Evolutionary conservation across 2,113 vertebrate species (phyloP).

Genomic region (Willisornis vidua): DNA sequence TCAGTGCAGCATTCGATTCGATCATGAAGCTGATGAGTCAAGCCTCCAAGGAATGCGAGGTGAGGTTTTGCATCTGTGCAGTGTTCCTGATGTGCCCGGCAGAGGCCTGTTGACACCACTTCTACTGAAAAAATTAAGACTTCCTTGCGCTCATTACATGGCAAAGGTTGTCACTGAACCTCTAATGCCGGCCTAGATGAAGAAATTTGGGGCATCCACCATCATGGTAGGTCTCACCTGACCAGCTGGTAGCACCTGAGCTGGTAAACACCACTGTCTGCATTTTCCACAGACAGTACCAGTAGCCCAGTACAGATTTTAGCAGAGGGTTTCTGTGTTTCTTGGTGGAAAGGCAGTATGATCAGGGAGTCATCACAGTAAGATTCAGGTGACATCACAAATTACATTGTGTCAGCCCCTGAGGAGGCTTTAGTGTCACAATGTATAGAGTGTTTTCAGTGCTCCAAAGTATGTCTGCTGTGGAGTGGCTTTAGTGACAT

Average conservation of each 20-base stretch:
- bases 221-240: not conserved
- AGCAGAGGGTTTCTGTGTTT: not conserved
- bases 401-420: not conserved
- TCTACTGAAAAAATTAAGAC: not conserved
- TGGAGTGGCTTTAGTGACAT: not conserved
- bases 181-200: fast-evolving
- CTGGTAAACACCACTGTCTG: not conserved
- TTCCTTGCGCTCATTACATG: fast-evolving
- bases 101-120: not conserved
- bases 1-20: conserved; percentile 80
- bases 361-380: not conserved
- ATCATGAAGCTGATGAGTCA: conserved; percentile 78
- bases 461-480: not conserved
- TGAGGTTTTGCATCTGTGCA: conserved; percentile 41
- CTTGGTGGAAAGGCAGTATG: not conserved
- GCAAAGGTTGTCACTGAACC: not conserved
- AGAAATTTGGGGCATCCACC: fast-evolving
- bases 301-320: fast-evolving
- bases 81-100: not conserved
- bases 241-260: not conserved
- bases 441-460: not conserved
- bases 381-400: not conserved
- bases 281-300: not conserved
- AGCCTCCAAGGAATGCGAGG: conserved; percentile 84
- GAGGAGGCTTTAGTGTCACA: not conserved